phyloP scores from a whole-genome alignment of 2,888 invertebrate genomes.

The Tetranychus truncatus region DNA sequence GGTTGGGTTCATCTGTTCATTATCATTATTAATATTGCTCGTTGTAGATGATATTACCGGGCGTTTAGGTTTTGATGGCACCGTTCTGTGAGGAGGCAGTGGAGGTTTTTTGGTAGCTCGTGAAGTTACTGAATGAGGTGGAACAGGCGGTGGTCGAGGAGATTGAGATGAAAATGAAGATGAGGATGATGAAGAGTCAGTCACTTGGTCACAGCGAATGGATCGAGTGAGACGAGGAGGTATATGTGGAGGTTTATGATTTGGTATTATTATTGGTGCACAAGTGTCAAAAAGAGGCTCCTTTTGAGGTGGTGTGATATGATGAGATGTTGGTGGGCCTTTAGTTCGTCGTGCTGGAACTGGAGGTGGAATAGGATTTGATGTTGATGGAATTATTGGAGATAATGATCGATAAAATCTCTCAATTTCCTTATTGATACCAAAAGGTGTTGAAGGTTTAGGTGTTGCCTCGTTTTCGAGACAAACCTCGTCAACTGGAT shows the following conservation, averaged over 20 bases:
- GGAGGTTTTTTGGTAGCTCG: slow-evolving; percentile 13
- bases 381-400: not conserved
- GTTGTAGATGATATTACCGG: not conserved
- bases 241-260: slow-evolving; percentile 15
- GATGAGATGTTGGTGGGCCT: not conserved
- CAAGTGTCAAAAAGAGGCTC: not conserved
- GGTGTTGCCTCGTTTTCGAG: not conserved
- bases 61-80: not conserved
- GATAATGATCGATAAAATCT: not conserved
- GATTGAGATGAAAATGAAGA: not conserved
- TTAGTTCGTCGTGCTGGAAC: not conserved
- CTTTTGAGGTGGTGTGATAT: not conserved
- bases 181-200: not conserved
- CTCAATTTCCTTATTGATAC: not conserved
- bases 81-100: slow-evolving; percentile 10
- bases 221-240: slow-evolving; percentile 16
- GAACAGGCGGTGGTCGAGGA: not conserved
- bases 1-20: not conserved
- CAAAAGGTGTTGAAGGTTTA: not conserved
- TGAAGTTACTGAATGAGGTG: not conserved
- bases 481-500: slow-evolving; percentile 27
- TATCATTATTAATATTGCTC: not conserved
- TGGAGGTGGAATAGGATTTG: not conserved
- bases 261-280: not conserved
- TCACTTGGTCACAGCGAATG: not conserved